Percentiles rank a stretch among this genome's conserved stretches.
Conservation (phyloP, 2,113 vertebrate genomes). For the Hydropotes inermis region DNA sequence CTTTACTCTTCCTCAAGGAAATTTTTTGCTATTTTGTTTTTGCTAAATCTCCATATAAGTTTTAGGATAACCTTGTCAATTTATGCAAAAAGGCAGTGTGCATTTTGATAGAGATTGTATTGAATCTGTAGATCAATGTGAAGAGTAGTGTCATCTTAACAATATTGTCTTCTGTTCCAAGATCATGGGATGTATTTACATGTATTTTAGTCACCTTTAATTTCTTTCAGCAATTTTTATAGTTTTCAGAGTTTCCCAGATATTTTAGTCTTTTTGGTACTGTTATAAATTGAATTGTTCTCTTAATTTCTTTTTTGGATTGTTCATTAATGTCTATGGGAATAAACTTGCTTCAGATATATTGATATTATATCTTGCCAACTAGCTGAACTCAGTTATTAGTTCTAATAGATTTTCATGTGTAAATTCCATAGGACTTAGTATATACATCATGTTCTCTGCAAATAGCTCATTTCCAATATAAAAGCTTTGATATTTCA, state of each 20-base stretch:
- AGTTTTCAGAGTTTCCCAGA: neutral
- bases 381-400: neutral
- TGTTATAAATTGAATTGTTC: neutral
- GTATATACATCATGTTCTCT: neutral
- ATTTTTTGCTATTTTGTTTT: neutral
- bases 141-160: neutral
- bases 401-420: neutral
- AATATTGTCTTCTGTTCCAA: neutral
- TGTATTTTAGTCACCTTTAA: neutral
- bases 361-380: neutral
- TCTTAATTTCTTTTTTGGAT: neutral
- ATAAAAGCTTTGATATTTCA: neutral
- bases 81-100: neutral
- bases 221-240: neutral
- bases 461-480: neutral
- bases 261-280: neutral
- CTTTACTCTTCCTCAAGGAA: neutral
- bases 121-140: neutral
- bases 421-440: neutral
- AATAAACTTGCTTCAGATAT: neutral
- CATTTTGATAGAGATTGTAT: neutral
- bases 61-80: neutral
- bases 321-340: neutral
- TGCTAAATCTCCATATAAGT: neutral
- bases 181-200: neutral